Evolutionary conservation across 2,797 vertebrate species (phyloP).

Genomic region (Pagetopsis macropterus): DNA sequence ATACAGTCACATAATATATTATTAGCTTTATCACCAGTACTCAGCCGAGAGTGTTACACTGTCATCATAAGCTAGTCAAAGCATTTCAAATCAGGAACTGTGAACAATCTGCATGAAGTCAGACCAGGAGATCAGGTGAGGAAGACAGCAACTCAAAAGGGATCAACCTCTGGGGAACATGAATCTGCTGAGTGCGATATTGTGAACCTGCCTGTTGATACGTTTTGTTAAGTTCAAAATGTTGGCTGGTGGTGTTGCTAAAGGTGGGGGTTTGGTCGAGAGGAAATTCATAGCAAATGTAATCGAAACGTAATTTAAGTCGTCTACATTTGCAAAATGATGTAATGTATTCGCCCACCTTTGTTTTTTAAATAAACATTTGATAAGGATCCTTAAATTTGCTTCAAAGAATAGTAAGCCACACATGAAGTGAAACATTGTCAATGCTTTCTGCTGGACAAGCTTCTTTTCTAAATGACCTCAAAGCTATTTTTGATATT

Average conservation of each 20-base stretch:
- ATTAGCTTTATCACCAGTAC: constrained; percentile 50
- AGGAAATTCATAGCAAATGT: too few species aligned
- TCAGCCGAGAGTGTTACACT: constrained; percentile 40
- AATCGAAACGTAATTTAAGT: not conserved
- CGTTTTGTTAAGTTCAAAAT: not conserved
- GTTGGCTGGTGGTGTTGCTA: not conserved
- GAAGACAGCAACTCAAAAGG: constrained; percentile 10
- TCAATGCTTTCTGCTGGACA: not conserved
- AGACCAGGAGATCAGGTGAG: not conserved
- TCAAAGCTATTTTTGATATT: not conserved
- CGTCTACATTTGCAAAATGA: not conserved
- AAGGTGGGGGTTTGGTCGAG: too few species aligned
- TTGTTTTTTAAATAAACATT: not conserved
- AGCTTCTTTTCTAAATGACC: not conserved
- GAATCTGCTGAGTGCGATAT: not conserved
- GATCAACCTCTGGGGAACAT: not conserved
- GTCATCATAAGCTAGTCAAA: constrained; percentile 56
- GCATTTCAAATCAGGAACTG: constrained; percentile 54
- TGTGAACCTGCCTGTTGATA: not conserved
- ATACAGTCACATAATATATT: constrained; percentile 51
- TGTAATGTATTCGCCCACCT: not conserved
- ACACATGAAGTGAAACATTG: not conserved
- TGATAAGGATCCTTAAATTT: not conserved
- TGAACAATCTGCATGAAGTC: constrained; percentile 22
- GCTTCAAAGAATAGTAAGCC: not conserved